These are phyloP conservation scores for Poicephalus gulielmi DNA, from an alignment of 2,113 vertebrate genomes.

Conservation along the genomic window DNA sequence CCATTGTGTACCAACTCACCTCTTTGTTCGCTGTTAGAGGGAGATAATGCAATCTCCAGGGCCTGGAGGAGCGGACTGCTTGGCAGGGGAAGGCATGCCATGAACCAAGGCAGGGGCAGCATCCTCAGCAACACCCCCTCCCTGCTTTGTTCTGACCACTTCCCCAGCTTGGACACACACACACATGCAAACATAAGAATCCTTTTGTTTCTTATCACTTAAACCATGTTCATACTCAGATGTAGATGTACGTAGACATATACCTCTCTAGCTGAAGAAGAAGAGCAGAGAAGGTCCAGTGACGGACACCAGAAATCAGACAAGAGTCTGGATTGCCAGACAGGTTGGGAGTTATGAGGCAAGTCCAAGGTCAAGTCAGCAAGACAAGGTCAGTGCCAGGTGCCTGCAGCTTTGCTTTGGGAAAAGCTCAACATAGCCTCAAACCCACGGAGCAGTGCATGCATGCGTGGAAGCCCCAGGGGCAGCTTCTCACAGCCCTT, in stretches of 20 bases:
- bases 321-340: background rate
- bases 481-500: background rate
- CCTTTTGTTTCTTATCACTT: background rate
- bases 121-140: background rate
- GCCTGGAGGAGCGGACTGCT: background rate
- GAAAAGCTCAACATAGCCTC: background rate
- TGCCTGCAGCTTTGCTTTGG: background rate
- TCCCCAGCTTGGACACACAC: background rate
- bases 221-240: accelerated
- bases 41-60: background rate
- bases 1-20: background rate
- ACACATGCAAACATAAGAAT: background rate
- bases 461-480: too few relatives aligned
- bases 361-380: background rate
- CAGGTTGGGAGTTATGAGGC: background rate
- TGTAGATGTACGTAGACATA: background rate
- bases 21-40: background rate
- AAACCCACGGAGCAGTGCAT: background rate
- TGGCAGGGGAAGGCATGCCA: accelerated
- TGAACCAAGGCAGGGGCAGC: background rate
- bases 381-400: background rate
- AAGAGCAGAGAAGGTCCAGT: background rate
- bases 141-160: background rate
- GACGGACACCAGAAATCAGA: background rate
- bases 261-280: background rate